Conservation (phyloP, 2,888 invertebrate genomes). For the Hecatera dysodea region DNA sequence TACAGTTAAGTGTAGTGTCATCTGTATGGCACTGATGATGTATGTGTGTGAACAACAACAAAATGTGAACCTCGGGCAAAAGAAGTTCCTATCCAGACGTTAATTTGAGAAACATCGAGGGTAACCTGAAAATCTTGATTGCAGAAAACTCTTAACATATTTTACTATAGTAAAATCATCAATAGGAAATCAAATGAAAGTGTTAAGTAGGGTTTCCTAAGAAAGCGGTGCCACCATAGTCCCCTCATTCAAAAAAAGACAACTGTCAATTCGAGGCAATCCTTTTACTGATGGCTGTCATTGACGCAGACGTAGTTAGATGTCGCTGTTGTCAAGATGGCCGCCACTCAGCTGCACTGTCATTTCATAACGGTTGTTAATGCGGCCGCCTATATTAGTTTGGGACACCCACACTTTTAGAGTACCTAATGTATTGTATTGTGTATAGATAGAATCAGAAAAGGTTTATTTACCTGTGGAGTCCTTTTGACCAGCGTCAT, state of each 20-base stretch:
- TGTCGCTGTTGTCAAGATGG: not conserved
- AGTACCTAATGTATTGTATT: no score
- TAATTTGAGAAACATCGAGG: no score
- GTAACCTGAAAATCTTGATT: no score
- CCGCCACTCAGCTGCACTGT: not conserved
- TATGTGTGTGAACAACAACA: no score
- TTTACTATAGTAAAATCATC: not conserved
- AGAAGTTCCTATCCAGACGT: no score
- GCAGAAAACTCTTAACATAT: no score
- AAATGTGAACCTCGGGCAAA: no score
- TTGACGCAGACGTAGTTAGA: no score
- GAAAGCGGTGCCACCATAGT: no score
- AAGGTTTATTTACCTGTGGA: conserved; percentile 5
- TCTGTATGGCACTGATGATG: no score
- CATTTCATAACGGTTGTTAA: not conserved
- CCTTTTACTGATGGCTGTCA: not conserved
- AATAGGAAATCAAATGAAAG: not conserved
- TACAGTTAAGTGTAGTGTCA: no score
- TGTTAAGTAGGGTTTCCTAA: not conserved
- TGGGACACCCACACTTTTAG: not conserved
- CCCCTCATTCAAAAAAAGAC: no score
- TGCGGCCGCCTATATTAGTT: not conserved
- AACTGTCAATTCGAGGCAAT: not conserved
- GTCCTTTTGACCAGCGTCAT: conserved; percentile 75
- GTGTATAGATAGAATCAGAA: not conserved